phyloP scores from a whole-genome alignment of 2,888 invertebrate genomes.

The Poecilobothrus nobilitatus region DNA sequence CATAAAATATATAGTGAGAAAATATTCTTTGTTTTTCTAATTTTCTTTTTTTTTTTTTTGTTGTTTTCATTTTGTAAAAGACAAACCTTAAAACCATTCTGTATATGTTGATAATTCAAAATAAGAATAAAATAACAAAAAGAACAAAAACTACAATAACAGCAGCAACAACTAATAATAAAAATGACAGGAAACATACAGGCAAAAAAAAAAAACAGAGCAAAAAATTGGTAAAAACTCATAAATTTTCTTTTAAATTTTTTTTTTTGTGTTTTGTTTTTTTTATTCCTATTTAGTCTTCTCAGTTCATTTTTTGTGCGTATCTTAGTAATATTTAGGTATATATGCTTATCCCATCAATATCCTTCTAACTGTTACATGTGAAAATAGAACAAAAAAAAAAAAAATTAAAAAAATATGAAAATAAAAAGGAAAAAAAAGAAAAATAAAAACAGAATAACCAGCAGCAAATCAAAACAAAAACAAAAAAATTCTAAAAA shows the following conservation, averaged over 20 bases:
- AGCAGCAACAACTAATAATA: neutral
- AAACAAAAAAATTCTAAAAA: too few relatives aligned
- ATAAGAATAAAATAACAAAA: neutral
- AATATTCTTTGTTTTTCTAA: neutral
- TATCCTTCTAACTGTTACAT: neutral
- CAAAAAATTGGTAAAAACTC: neutral
- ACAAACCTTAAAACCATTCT: neutral
- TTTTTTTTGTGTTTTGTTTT: neutral
- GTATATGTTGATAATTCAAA: neutral
- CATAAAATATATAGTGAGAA: too few relatives aligned
- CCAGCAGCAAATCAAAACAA: too few relatives aligned
- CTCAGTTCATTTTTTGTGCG: neutral
- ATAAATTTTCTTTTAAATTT: neutral
- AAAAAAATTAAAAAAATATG: neutral
- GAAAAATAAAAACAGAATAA: neutral
- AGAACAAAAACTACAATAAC: neutral
- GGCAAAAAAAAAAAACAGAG: neutral
- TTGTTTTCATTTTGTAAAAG: neutral
- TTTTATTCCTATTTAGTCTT: neutral
- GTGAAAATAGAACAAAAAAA: neutral
- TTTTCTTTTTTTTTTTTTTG: too few relatives aligned
- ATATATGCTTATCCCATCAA: neutral
- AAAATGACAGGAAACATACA: constrained; percentile 2
- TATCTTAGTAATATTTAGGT: neutral
- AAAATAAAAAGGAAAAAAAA: neutral